A percentile compares a stretch with the other conserved stretches of the same genome.
phyloP scores from a whole-genome alignment of 1,140 invertebrate species.

The Bicyclus anynana region DNA sequence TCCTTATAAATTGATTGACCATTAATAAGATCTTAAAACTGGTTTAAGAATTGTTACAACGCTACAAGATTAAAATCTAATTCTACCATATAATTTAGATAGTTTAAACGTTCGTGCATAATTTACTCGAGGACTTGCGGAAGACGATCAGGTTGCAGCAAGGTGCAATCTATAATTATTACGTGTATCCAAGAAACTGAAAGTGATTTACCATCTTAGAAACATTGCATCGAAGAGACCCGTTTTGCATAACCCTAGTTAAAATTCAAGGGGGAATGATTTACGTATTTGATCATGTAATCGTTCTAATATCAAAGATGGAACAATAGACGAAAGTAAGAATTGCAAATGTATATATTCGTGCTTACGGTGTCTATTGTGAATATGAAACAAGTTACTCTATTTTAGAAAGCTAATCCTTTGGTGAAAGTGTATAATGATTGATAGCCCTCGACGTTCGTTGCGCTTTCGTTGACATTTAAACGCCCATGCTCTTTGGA shows the following conservation, averaged over 20 bases:
- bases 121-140: slow-evolving; percentile 4
- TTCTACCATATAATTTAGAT: not conserved
- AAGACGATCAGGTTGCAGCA: slow-evolving; percentile 3
- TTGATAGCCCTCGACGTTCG: slow-evolving; percentile 30
- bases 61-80: slow-evolving; percentile 3
- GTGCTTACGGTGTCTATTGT: slow-evolving; percentile 23
- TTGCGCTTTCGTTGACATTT: slow-evolving; percentile 45
- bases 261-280: slow-evolving; percentile 22
- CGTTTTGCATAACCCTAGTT: slow-evolving; percentile 27
- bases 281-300: not conserved
- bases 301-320: not conserved
- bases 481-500: not conserved
- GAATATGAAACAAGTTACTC: slow-evolving; percentile 41
- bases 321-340: slow-evolving; percentile 41
- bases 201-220: slow-evolving; percentile 27
- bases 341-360: slow-evolving; percentile 19
- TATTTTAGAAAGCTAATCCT: slow-evolving; percentile 60
- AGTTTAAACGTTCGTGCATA: slow-evolving; percentile 2
- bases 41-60: not conserved
- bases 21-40: too few relatives aligned
- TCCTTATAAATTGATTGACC: not conserved
- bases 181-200: slow-evolving; percentile 21
- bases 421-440: slow-evolving; percentile 56
- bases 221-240: slow-evolving; percentile 18
- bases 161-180: slow-evolving; percentile 12